Conservation (phyloP, 2,797 vertebrate genomes). For the Gambusia yucatana region DNA sequence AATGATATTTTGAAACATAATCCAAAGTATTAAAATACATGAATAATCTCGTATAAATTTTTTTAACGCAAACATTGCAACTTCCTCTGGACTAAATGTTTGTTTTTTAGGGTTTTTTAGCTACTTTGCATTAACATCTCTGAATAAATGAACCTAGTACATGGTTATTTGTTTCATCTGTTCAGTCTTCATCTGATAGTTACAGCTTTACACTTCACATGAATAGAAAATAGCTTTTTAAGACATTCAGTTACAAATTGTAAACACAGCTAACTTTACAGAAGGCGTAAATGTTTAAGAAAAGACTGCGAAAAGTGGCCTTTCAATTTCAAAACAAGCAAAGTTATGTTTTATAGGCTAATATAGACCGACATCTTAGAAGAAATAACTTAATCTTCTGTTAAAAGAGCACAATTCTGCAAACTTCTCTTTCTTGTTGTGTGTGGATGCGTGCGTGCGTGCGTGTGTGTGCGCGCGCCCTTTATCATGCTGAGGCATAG, state of each 20-base stretch:
- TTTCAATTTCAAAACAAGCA: not conserved
- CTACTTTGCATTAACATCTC: not conserved
- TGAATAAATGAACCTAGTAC: not conserved
- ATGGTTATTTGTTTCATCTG: not conserved
- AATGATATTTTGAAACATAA: not conserved
- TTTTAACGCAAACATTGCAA: not conserved
- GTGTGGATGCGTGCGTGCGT: not conserved
- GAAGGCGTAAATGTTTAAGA: not conserved
- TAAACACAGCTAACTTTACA: not conserved
- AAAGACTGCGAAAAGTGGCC: not conserved
- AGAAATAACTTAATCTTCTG: constrained; percentile 35
- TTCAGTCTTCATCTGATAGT: not conserved
- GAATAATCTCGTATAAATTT: not conserved
- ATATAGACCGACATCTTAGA: constrained; percentile 34
- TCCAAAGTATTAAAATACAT: not conserved
- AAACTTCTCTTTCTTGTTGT: constrained; percentile 3
- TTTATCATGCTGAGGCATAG: constrained; percentile 61
- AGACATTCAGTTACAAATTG: not conserved
- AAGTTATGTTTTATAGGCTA: not conserved
- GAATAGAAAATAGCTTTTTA: not conserved
- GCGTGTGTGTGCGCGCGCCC: constrained; percentile 40
- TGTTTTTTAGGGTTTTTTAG: not conserved
- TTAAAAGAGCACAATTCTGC: constrained; percentile 18
- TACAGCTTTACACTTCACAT: not conserved
- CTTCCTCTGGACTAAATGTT: not conserved